Evolutionary conservation across 2,113 vertebrate species (phyloP), one percentile per base, ranked within the genome.

Genomic region (Melanotaenia duboulayi): DNA sequence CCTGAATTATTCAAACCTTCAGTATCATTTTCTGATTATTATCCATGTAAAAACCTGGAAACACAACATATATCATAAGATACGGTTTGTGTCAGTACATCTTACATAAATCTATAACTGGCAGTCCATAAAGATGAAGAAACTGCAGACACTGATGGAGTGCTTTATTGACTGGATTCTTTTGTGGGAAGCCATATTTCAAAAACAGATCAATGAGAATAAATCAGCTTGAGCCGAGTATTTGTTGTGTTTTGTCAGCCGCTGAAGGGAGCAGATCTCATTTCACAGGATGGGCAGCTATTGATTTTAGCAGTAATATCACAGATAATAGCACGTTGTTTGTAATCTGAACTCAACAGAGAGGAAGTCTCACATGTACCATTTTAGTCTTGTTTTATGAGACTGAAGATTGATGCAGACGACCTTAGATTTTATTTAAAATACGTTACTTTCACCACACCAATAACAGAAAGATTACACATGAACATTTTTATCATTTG

Each of bases 181-280:
- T n/a, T 19, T 65, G 35, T 22, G 22, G 37, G 48, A 56, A 65
- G 22, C 35, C 1, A 62, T 1, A 63, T 40, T 51, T 66, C 12
- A 46, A 73, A 71, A 69, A 71, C 54, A 67, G 24, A 71, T 74
- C 56, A 35, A 59, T 80, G 32, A 32, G 35, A 74, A 63, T 40
- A 60, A 48, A 81, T 23, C 57, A 57, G 52, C 32, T 7, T 12
- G 60, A 10, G 65, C 32, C 12, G 44, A 65, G 44, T 22, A 9
- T 25, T 37, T 28, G 19, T 48, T 39, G 61, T 35, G 65, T 60
- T 69, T 78, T 57, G 37, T 17, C 55, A 60, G 59, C 66, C 17
- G 23, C 42, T 14, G 23, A 10, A 49, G 22, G 39, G 37, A 19
- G 25, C 25, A 23, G 69, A 37, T 28, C 65, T 55, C 7, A 65